Evolutionary conservation across 2,113 vertebrate species (phyloP), one percentile per base, ranked within the genome.

Genomic region (Piprites chloris): DNA sequence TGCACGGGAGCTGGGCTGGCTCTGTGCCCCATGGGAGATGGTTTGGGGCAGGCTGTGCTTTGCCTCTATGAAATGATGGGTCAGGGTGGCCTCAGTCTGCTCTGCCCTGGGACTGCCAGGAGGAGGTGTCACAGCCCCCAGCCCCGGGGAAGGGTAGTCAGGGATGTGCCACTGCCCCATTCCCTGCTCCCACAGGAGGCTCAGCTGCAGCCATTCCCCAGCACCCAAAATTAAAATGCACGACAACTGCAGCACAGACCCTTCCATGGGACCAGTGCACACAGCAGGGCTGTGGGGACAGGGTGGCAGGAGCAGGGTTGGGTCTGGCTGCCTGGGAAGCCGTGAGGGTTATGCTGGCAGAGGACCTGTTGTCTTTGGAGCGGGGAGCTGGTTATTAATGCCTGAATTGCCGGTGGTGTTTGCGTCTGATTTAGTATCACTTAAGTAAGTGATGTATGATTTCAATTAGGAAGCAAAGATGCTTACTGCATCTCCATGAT

Each of bases 401-500:
- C 88, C 74, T 84, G 92, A 80, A 76, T 84, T 93, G 85, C 90
- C 56, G 19, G 75, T 3, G 68, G 46, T 77, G 82, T 73, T 92
- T 69, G 68, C 6, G 5, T 83, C 93, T 96, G 96, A 95, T 97
- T 96, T 96, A 97, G 85, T 90, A 95, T 96, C 95, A 83, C 93
- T 97, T 97, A 96, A 93, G 87, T 85, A 93, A 85, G 95, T 96
- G 95, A 96, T 96, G 82, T 94, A 96, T 88, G 95, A 92, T 96
- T 97, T 96, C 96, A 96, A 94, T 96, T 96, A 97, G 95, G 96
- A 88, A 92, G 96, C 87, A 97, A 95, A 97, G 95, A 94, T 96
- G 92, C 93, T 96, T 96, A 93, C 95, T 93, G 95, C 93, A 93
- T 92, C 96, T 87, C 85, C 73, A 37, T 80, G 92, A 90, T 96